phyloP scores from a whole-genome alignment of 2,888 invertebrate species.

The Teleiodes luculella region DNA sequence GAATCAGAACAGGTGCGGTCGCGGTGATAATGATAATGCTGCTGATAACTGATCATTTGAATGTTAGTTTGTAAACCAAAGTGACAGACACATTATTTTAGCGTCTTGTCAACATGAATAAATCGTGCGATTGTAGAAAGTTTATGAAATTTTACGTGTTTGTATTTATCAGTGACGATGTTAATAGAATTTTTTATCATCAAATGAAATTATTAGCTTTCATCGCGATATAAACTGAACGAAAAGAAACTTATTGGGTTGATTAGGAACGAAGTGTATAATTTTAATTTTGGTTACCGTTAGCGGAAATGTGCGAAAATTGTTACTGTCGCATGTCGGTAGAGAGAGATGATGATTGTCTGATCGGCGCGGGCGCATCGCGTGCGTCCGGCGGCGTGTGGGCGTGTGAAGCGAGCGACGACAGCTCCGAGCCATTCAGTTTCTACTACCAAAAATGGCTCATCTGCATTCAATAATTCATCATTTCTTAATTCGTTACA shows the following conservation, averaged over 20 bases:
- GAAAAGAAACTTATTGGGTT: too few relatives aligned
- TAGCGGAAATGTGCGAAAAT: slow-evolving; percentile 1
- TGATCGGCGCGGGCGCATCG: not conserved
- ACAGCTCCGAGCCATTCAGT: not conserved
- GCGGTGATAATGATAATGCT: not conserved
- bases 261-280: not conserved
- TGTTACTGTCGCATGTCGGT: not conserved
- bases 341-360: not conserved
- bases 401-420: too few relatives aligned
- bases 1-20: not conserved
- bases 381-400: not conserved
- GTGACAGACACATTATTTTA: too few relatives aligned
- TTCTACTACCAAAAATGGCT: not conserved
- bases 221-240: too few relatives aligned
- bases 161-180: not conserved
- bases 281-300: not conserved
- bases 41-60: too few relatives aligned
- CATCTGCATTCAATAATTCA: not conserved
- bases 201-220: not conserved
- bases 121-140: too few relatives aligned
- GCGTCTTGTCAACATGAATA: too few relatives aligned
- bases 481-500: too few relatives aligned
- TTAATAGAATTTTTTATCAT: not conserved
- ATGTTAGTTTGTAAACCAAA: too few relatives aligned
- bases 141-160: too few relatives aligned